Percentiles rank a stretch among this genome's conserved stretches.
Conservation (phyloP, 2,113 vertebrate species). For the Sturnira hondurensis region DNA sequence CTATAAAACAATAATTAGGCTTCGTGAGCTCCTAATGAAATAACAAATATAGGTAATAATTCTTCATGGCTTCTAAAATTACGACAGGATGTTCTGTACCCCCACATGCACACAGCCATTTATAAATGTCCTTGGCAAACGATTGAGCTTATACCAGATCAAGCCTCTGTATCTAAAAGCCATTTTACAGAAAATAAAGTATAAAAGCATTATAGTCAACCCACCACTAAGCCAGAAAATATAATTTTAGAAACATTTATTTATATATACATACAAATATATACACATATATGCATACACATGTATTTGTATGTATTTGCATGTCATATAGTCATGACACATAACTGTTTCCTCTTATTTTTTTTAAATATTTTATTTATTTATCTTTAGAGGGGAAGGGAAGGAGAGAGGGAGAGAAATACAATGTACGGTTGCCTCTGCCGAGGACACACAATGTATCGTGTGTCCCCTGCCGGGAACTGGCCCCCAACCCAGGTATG, state of each 20-base stretch:
- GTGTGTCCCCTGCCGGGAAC: no score
- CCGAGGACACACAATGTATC: no score
- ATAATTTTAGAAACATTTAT: neutral
- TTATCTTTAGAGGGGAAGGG: no score
- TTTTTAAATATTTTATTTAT: no score
- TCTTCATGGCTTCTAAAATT: neutral
- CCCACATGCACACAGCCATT: neutral
- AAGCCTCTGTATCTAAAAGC: neutral
- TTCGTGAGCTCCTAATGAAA: neutral
- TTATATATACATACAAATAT: neutral
- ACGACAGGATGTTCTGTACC: neutral
- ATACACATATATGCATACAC: neutral
- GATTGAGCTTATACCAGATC: neutral
- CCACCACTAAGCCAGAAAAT: neutral
- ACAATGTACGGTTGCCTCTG: no score
- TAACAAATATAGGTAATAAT: neutral
- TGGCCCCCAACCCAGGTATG: no score
- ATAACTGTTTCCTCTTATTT: neutral
- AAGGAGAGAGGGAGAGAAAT: no score
- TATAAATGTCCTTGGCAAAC: neutral
- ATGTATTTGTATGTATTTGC: neutral
- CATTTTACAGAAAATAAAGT: neutral
- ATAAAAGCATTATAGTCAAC: neutral
- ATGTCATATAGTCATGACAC: neutral
- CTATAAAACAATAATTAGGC: neutral